Conservation (phyloP, 2,797 vertebrate genomes). For the Mycteria americana region DNA sequence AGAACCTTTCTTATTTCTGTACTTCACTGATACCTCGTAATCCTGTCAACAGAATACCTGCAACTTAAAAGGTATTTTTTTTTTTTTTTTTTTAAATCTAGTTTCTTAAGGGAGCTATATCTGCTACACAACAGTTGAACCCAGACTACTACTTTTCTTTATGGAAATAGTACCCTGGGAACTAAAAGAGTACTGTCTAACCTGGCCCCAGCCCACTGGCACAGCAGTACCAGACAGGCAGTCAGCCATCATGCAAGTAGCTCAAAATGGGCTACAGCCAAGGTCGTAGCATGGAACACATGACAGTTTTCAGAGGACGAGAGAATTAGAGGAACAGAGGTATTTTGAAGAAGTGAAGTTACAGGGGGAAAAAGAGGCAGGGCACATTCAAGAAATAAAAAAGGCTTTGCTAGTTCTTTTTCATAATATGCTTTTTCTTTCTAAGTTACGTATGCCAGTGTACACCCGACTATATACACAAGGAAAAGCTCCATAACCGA, state of each 20-base stretch:
- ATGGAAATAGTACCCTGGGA: background rate
- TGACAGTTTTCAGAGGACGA: background rate
- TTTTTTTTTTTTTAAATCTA: background rate
- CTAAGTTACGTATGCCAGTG: background rate
- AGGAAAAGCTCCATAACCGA: background rate
- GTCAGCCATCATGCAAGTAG: rapidly evolving
- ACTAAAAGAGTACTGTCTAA: background rate
- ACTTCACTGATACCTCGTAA: background rate
- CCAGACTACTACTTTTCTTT: background rate
- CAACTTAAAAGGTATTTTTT: background rate
- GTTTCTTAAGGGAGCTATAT: background rate
- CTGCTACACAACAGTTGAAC: background rate
- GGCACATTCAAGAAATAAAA: background rate
- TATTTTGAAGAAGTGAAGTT: background rate
- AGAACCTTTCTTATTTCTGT: background rate
- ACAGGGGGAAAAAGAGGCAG: background rate
- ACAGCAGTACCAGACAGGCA: background rate
- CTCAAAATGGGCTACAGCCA: background rate
- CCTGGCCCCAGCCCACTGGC: background rate
- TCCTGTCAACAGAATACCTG: background rate
- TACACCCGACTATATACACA: background rate
- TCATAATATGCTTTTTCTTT: background rate
- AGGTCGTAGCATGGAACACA: rapidly evolving
- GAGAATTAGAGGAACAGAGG: background rate
- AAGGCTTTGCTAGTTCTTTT: background rate